Evolutionary conservation across 2,113 vertebrate species (phyloP).

Genomic region (Pseudonaja textilis): DNA sequence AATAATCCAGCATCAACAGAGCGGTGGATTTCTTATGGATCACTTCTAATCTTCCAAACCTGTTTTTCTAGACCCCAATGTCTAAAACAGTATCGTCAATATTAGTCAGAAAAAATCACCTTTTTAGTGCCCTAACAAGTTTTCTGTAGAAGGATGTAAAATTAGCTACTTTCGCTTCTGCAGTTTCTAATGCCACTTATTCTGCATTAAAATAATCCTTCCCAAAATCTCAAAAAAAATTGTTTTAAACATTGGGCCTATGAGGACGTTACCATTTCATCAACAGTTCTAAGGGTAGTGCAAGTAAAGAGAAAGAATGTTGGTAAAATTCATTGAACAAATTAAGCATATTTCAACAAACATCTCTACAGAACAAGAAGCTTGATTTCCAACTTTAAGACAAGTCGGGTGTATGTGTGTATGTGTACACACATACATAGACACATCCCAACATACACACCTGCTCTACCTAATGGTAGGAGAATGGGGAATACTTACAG

Average conservation of each 20-base stretch:
- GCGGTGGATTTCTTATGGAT: background rate
- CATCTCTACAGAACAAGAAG: background rate
- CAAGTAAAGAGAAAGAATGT: background rate
- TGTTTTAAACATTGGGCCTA: background rate
- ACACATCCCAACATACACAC: background rate
- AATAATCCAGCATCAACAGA: background rate
- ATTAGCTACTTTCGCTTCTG: background rate
- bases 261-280: background rate
- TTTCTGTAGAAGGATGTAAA: background rate
- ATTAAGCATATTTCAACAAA: background rate
- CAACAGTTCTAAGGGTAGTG: background rate
- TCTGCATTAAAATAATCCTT: background rate
- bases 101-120: background rate
- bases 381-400: background rate
- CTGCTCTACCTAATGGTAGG: background rate
- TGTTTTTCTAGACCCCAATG: background rate
- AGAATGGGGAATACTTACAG: conserved; percentile 49
- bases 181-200: background rate
- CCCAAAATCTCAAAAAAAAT: background rate
- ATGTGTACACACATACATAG: background rate
- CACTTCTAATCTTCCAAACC: background rate
- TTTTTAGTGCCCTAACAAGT: background rate
- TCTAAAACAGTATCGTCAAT: background rate
- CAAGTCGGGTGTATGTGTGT: background rate
- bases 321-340: background rate